Conservation (phyloP, 2,113 vertebrate genomes). For the Siniperca knerii region DNA sequence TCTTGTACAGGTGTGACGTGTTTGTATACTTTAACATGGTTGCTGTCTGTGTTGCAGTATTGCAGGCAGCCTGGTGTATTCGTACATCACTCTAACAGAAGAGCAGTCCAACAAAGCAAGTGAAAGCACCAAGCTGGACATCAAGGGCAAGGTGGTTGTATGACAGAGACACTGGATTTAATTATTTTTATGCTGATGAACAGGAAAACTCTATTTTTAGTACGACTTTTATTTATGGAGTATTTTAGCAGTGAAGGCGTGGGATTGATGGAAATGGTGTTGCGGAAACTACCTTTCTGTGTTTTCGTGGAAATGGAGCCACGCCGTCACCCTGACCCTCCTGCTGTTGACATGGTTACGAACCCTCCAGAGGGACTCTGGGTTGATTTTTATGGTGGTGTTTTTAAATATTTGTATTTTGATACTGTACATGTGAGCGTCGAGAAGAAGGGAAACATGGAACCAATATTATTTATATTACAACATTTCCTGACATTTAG, state of each 20-base stretch:
- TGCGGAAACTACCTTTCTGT: neutral
- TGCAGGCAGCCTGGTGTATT: constrained; percentile 95
- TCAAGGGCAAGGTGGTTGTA: constrained; percentile 81
- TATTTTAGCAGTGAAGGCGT: constrained; percentile 26
- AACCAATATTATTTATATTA: constrained; percentile 37
- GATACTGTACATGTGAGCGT: constrained; percentile 44
- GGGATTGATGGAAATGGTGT: neutral
- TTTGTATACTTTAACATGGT: neutral
- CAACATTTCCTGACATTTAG: constrained; percentile 26
- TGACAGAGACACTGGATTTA: constrained; percentile 76
- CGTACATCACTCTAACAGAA: constrained; percentile 95
- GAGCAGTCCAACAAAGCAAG: constrained; percentile 89
- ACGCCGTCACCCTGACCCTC: neutral
- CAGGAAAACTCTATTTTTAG: constrained; percentile 60
- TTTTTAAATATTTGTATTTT: constrained; percentile 53
- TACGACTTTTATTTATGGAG: constrained; percentile 70
- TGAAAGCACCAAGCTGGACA: constrained; percentile 82
- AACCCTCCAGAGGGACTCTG: constrained; percentile 47
- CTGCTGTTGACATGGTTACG: constrained; percentile 51
- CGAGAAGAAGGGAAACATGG: constrained; percentile 58
- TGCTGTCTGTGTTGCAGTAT: constrained; percentile 85
- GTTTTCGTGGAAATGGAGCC: constrained; percentile 25
- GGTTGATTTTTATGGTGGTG: constrained; percentile 29
- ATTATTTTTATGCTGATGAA: constrained; percentile 41
- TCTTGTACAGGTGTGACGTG: neutral